Evolutionary conservation across 2,113 vertebrate genomes (phyloP).

Genomic region (Pycnonotus jocosus): DNA sequence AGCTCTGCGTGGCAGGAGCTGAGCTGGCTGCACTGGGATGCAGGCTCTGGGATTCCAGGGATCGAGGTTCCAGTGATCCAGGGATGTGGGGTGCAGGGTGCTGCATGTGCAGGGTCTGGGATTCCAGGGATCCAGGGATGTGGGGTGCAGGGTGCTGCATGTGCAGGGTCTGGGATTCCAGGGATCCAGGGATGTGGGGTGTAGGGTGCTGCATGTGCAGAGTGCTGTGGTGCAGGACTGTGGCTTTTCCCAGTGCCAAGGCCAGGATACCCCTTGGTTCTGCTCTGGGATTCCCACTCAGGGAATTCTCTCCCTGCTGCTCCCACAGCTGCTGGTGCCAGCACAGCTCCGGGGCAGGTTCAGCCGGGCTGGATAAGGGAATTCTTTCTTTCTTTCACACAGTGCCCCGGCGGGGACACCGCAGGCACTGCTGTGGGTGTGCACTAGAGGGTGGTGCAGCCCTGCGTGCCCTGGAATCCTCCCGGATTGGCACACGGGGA

Average conservation of each 20-base stretch:
- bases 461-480: background rate
- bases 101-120: too few relatives aligned
- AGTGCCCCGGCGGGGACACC: background rate
- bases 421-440: background rate
- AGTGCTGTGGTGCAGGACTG: background rate
- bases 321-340: background rate
- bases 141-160: background rate
- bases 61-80: too few relatives aligned
- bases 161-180: background rate
- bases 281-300: background rate
- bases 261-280: background rate
- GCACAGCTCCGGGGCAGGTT: background rate
- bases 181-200: background rate
- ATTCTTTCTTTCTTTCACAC: background rate
- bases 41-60: background rate
- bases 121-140: background rate
- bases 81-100: too few relatives aligned
- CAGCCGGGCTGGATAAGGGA: background rate
- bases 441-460: background rate
- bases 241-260: background rate
- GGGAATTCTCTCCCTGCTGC: background rate
- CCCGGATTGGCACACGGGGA: accelerated
- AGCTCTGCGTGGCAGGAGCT: background rate
- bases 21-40: background rate
- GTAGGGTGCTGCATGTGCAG: too few relatives aligned